phyloP scores from a whole-genome alignment of 1,140 invertebrate species.

The Brachionus paranguensis region DNA sequence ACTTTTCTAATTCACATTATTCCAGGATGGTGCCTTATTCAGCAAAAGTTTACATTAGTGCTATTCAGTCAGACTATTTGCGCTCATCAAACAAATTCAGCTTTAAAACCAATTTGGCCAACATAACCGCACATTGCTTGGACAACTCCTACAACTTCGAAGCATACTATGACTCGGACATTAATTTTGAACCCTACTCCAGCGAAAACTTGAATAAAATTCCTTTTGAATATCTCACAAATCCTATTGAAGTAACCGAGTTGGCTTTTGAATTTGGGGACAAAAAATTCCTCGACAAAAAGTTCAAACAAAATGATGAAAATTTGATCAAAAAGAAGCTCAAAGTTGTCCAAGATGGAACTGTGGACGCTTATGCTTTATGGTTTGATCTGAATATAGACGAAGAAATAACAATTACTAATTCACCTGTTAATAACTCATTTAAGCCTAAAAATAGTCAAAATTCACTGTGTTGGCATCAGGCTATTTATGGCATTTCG shows the following conservation, averaged over 20 bases:
- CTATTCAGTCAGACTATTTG: neutral
- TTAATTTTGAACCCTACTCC: conserved; percentile 12
- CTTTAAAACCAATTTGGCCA: neutral
- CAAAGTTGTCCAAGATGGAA: neutral
- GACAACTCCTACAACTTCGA: conserved; percentile 13
- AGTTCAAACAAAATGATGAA: neutral
- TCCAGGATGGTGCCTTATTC: neutral
- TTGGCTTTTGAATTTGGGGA: conserved; percentile 12
- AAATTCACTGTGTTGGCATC: conserved; percentile 31
- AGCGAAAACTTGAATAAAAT: conserved; percentile 14
- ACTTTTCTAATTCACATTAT: neutral
- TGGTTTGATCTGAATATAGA: conserved; percentile 36
- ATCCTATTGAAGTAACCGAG: neutral
- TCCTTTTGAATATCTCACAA: conserved; percentile 3
- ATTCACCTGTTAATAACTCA: neutral
- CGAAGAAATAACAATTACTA: conserved; percentile 4
- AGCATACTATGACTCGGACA: neutral
- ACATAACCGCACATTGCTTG: neutral
- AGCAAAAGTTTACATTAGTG: neutral
- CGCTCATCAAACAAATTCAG: neutral
- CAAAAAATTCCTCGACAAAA: neutral
- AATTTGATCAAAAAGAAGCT: neutral
- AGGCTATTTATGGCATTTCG: neutral
- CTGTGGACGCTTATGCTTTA: neutral
- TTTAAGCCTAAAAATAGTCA: neutral